phyloP scores from a whole-genome alignment of 2,113 vertebrate species.

The Sigmodon hispidus region DNA sequence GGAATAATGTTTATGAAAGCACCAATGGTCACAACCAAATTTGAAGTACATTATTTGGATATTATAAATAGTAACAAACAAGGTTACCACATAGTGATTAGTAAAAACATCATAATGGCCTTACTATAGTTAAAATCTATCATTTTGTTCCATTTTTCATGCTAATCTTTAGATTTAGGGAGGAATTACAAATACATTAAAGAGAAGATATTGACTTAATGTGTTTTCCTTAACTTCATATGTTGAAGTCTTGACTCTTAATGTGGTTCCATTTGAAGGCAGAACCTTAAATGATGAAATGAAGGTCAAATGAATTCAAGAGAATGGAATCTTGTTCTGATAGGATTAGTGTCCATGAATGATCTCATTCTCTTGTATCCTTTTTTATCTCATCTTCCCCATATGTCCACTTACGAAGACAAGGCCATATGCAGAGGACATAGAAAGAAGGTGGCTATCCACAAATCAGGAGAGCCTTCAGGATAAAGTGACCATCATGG shows the following conservation, averaged over 20 bases:
- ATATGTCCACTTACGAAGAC: background rate
- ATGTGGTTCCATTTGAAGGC: background rate
- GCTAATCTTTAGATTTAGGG: background rate
- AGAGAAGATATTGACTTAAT: background rate
- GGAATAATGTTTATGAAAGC: slow-evolving; percentile 57
- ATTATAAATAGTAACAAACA: slow-evolving; percentile 39
- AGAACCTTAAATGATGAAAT: background rate
- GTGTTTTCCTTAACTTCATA: background rate
- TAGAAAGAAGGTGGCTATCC: background rate
- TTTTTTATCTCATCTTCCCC: background rate
- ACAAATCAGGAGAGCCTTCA: background rate
- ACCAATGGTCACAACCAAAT: slow-evolving; percentile 22
- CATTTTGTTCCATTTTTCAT: slow-evolving; percentile 6
- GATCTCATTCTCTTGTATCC: background rate
- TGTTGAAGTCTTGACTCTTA: background rate
- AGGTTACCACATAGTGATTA: slow-evolving; percentile 17
- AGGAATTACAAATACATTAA: background rate
- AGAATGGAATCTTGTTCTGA: background rate
- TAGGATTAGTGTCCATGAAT: background rate
- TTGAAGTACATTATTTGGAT: slow-evolving; percentile 52
- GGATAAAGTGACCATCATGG: background rate
- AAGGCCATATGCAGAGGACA: background rate
- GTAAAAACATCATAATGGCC: slow-evolving; percentile 5
- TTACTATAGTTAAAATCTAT: background rate
- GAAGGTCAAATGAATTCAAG: background rate